These are phyloP conservation scores for Amiota minor DNA, from an alignment of 2,888 invertebrate genomes.

Conservation along the genomic window DNA sequence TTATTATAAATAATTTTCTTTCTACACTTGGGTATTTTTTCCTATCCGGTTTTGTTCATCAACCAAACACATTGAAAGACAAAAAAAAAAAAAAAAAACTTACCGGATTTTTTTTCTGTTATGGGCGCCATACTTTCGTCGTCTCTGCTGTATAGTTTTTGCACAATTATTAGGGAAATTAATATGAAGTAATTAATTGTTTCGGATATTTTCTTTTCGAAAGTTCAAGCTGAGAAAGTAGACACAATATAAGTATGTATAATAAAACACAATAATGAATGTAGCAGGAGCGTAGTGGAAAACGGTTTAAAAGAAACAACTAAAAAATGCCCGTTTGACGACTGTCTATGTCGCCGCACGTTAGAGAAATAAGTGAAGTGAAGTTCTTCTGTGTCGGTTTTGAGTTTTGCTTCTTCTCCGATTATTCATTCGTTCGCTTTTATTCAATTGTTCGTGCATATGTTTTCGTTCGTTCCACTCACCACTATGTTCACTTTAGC, in stretches of 20 bases:
- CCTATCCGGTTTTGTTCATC: background rate
- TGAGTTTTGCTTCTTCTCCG: constrained; percentile 53
- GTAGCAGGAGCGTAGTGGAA: background rate
- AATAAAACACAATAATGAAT: no score
- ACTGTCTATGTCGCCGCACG: constrained; percentile 42
- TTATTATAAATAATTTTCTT: background rate
- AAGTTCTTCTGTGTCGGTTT: constrained; percentile 37
- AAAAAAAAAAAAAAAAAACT: constrained; percentile 35
- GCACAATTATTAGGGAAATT: constrained; percentile 47
- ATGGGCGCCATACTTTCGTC: constrained; percentile 61
- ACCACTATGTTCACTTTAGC: no score
- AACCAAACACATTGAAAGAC: no score
- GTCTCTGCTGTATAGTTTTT: constrained; percentile 41
- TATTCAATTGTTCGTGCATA: background rate
- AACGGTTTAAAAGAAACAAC: background rate
- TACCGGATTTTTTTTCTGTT: constrained; percentile 45
- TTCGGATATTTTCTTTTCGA: constrained; percentile 26
- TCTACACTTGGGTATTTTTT: background rate
- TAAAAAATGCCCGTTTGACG: background rate
- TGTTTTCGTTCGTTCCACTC: background rate
- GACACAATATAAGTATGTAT: background rate
- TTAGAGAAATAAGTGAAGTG: constrained; percentile 56
- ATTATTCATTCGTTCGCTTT: constrained; percentile 40
- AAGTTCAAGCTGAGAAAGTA: constrained; percentile 20
- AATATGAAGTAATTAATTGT: constrained; percentile 46